These are phyloP conservation scores for Meandrusa payeni DNA, from an alignment of 2,888 invertebrate genomes.

Conservation along the genomic window DNA sequence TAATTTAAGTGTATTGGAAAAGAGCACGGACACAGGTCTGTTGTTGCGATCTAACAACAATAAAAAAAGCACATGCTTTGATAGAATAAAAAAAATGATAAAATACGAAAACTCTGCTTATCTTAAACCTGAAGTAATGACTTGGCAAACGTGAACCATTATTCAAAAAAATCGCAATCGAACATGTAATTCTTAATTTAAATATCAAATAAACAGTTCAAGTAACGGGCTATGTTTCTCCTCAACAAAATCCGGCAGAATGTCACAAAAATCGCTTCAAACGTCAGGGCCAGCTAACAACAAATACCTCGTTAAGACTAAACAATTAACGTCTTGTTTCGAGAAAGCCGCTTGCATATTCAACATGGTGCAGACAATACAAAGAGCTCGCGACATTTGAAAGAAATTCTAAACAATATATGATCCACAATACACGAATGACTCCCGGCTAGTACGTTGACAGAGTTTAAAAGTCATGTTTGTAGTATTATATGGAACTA, in stretches of 20 bases:
- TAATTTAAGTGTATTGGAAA: no score
- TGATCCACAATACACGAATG: slow-evolving; percentile 32
- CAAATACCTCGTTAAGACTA: slow-evolving; percentile 31
- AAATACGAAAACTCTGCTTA: no score
- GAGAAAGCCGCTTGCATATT: slow-evolving; percentile 63
- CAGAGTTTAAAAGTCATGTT: slow-evolving; percentile 1
- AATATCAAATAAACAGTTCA: not conserved
- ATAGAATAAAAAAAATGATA: no score
- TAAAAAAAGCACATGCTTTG: no score
- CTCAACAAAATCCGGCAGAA: slow-evolving; percentile 50
- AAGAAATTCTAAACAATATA: slow-evolving; percentile 54
- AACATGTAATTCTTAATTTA: no score
- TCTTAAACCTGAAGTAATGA: no score
- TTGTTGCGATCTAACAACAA: no score
- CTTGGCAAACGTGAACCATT: no score
- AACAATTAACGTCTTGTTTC: slow-evolving; percentile 41
- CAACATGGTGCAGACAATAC: slow-evolving; percentile 38
- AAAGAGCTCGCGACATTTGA: slow-evolving; percentile 40
- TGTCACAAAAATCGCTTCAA: slow-evolving; percentile 40
- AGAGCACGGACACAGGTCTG: no score
- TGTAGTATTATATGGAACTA: not conserved
- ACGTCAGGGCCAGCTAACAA: slow-evolving; percentile 37
- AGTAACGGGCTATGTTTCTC: slow-evolving; percentile 34
- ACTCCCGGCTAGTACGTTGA: slow-evolving; percentile 36
- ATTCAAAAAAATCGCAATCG: no score